phyloP scores from a whole-genome alignment of 2,113 vertebrate genomes.

The Cyprinodon tularosa region DNA sequence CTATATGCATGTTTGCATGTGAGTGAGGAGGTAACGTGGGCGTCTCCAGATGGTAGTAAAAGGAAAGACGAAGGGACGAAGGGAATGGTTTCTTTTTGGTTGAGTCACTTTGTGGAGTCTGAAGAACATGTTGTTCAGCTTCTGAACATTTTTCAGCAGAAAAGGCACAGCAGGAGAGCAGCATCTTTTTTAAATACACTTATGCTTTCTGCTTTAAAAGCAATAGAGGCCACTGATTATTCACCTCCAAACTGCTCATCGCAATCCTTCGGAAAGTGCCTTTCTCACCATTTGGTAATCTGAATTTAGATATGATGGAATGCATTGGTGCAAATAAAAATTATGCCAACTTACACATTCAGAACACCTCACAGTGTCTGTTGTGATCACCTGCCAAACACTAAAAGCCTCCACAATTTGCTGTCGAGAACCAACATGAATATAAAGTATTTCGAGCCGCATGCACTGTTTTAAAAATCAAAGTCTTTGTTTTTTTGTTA shows the following conservation, averaged over 20 bases:
- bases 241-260: slow-evolving; percentile 16
- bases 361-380: slow-evolving; percentile 15
- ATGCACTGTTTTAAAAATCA: slow-evolving; percentile 9
- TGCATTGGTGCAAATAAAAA: slow-evolving; percentile 13
- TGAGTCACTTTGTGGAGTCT: slow-evolving; percentile 43
- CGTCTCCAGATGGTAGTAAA: slow-evolving; percentile 71
- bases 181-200: slow-evolving; percentile 4
- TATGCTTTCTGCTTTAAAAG: slow-evolving; percentile 13
- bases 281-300: neutral
- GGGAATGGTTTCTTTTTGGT: slow-evolving; percentile 37
- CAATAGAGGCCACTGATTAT: neutral
- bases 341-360: slow-evolving; percentile 19
- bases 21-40: slow-evolving; percentile 43
- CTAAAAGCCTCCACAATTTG: slow-evolving; percentile 30
- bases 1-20: slow-evolving; percentile 4
- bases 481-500: neutral
- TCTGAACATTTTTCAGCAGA: slow-evolving; percentile 12
- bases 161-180: slow-evolving; percentile 14
- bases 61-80: slow-evolving; percentile 31
- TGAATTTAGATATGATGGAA: slow-evolving; percentile 18
- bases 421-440: slow-evolving; percentile 27
- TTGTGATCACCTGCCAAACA: slow-evolving; percentile 35
- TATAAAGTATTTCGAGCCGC: slow-evolving; percentile 13
- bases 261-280: neutral
- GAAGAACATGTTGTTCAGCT: slow-evolving; percentile 26